Evolutionary conservation across 2,113 vertebrate species (phyloP).

Genomic region (Corythaixoides concolor): DNA sequence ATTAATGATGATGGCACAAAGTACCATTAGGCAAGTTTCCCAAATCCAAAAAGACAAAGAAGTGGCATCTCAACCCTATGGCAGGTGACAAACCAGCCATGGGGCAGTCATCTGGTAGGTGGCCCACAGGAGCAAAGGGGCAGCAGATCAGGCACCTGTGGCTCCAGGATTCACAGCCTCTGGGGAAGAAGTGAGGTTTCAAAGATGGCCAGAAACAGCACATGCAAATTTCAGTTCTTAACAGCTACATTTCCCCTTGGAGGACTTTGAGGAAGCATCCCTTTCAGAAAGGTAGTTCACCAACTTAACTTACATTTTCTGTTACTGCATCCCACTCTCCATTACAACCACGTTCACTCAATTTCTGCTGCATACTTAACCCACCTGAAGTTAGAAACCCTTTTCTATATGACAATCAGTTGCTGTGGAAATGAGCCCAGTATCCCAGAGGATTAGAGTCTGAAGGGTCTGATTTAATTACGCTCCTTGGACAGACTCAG

Average conservation of each 20-base stretch:
- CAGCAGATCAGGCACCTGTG: background rate
- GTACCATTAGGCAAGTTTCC: background rate
- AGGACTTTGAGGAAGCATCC: background rate
- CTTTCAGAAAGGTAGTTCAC: background rate
- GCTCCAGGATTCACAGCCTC: background rate
- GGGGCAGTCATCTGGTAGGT: background rate
- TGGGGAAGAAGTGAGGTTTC: background rate
- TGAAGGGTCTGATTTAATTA: background rate
- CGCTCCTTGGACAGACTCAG: background rate
- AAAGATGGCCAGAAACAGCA: background rate
- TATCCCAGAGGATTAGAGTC: background rate
- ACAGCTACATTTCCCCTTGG: background rate
- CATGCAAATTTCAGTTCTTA: background rate
- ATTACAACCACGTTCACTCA: fast-evolving
- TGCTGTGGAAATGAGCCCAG: background rate
- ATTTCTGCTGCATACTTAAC: background rate
- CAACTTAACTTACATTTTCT: fast-evolving
- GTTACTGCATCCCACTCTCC: background rate
- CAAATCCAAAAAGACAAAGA: background rate
- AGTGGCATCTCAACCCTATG: background rate
- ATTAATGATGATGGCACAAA: background rate
- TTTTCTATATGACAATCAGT: background rate
- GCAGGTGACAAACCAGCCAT: background rate
- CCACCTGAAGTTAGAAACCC: background rate
- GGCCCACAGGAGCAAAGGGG: background rate